Evolutionary conservation across 2,113 vertebrate genomes (phyloP), one percentile per base, ranked within the genome.

Genomic region (Sitta europaea): DNA sequence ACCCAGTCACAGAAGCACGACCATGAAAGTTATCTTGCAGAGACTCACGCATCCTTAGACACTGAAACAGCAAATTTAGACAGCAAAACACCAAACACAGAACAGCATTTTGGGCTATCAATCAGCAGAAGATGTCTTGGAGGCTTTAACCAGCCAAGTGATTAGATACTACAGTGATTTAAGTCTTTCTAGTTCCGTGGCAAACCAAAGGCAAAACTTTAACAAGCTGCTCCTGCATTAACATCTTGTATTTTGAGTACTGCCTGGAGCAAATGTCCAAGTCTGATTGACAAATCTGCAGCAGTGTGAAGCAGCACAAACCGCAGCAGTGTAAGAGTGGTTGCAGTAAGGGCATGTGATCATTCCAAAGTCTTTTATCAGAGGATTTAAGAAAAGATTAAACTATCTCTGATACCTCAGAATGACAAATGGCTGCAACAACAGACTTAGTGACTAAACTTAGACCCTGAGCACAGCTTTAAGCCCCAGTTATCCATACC

Each of bases 201-300:
- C 81, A 93, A 91, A 88, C 54, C 74, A 90, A 66, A 55, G 82
- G 57, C 88, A 90, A 43, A 74, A 67, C 80, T 86, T 84, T 43
- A 78, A 68, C 74, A 73, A 90, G 74, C 77, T 87, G 77, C 80
- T 95, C 61, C 86, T 31, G 62, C 77, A 71, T 76, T 94, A 93
- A 93, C 86, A 93, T 57, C 81, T 79, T 92, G 92, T 92, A 80
- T 86, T 73, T 76, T 1, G 1, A 88, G 88, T 55, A 59, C 15
- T 72, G 94, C 94, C 86, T 68, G 84, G 54, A 96, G 91, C 65
- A 1, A 65, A 73, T 36, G 67, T n/a, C 50, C 65, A 9, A n/a
- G 77, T 48, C 73, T 79, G 77, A 82, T 28, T 65, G 71, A 90
- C 81, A 83, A 38, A 54, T 8, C 78, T 86, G 77, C 47, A 71